Conservation (phyloP, 2,113 vertebrate genomes). For the Eolophus roseicapilla region DNA sequence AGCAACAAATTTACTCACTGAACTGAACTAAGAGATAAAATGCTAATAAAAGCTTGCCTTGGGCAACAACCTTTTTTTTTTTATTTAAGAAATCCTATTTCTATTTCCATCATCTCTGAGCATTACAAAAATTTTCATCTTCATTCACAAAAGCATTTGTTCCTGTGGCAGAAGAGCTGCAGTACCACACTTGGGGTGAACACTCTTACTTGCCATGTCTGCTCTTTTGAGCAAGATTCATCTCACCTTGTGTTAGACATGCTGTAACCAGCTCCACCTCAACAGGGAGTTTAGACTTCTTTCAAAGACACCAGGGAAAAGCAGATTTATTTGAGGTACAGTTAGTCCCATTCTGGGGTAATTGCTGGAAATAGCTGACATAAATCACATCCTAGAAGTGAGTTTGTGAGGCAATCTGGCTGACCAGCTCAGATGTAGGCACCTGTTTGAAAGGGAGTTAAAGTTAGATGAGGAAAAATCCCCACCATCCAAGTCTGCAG, state of each 20-base stretch:
- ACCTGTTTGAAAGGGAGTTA: not conserved
- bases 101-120: not conserved
- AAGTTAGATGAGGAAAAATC: not conserved
- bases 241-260: rapidly evolving
- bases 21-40: constrained; percentile 12
- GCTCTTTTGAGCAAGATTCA: not conserved
- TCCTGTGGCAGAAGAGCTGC: not conserved
- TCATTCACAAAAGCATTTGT: not conserved
- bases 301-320: not conserved
- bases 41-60: constrained; percentile 26
- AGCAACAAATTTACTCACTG: constrained; percentile 6
- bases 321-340: not conserved
- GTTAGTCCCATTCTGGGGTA: not conserved
- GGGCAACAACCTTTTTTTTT: not conserved
- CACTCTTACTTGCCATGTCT: not conserved
- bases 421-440: not conserved
- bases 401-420: not conserved
- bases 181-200: not conserved
- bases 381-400: not conserved
- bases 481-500: not conserved
- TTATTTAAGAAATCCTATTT: not conserved
- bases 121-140: not conserved
- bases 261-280: not conserved
- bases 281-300: not conserved
- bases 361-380: not conserved